Base-by-base conservation (phyloP, 2,888 invertebrate species). In the Synanthedon andrenaeformis region DNA sequence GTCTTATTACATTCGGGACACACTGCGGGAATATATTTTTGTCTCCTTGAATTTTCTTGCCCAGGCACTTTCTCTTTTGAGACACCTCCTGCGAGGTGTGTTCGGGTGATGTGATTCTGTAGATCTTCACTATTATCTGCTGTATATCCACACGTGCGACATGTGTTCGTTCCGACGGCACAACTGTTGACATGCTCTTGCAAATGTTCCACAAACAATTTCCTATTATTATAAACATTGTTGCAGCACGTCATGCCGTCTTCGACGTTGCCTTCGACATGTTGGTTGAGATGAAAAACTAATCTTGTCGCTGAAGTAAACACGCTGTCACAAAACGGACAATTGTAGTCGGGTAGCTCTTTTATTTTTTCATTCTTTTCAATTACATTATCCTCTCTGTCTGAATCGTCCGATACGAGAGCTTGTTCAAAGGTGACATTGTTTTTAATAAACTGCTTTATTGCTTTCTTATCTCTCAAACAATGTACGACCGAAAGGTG, bases 1-100 rank as follows among this genome's bases (percentile, higher is more conserved):
- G 70, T 75, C 60, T 79, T 84, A 53, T 83, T 79, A 60, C 90
- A 90, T 12, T 83, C 78, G 0, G 79, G 74, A 54, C 90, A 90
- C 3, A 75, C 72, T 12, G 80, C 84, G 0, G 82, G 81, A 13
- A 79, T 76, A 54, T 72, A 71, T 56, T 79, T 80, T 57, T 78
- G 78, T 53, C 74, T 69, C 42, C 64, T 67, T 1, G 61, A 54
- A 42, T 62, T 65, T n/a, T 56, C 62, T 19, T 59, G 63, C 41
- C 60, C 59, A 10, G 23, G 49, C 51, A 53, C 35, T 50, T 42
- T 58, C 23, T 61, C 58, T 8, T 50, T 54, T 5, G 58, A 53
- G 3, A 55, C 52, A 17, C 62, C 58, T 1, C 49, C 35, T 4
- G 58, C 51, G 5, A 51, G 54, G 52, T 73, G 76, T 3, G 41